Conservation (phyloP, 2,113 vertebrate genomes). For the Gorsachius goisagi region DNA sequence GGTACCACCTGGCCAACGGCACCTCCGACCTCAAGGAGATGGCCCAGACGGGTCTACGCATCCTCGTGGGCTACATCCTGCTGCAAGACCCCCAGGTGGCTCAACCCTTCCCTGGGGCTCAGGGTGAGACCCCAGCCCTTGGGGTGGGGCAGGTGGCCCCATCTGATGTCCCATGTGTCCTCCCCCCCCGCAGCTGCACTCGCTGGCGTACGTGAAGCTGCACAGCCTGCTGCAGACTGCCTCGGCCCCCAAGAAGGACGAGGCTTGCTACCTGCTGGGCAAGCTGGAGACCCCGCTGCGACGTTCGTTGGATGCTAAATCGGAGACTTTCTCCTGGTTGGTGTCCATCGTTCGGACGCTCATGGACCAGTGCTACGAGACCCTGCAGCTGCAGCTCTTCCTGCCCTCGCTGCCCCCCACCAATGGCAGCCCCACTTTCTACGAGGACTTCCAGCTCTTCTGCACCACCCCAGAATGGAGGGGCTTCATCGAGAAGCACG, state of each 20-base stretch:
- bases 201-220: constrained; percentile 90
- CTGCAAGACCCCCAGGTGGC: constrained; percentile 89
- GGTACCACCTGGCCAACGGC: constrained; percentile 82
- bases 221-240: constrained; percentile 91
- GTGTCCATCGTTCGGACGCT: constrained; percentile 89
- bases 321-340: constrained; percentile 83
- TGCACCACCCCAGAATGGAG: constrained; percentile 87
- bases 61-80: constrained; percentile 90
- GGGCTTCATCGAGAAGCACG: constrained; percentile 88
- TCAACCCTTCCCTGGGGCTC: not conserved
- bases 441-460: constrained; percentile 90
- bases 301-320: constrained; percentile 46
- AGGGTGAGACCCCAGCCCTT: too few species aligned
- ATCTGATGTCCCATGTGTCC: not conserved
- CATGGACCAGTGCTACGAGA: constrained; percentile 88
- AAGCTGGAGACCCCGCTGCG: constrained; percentile 84
- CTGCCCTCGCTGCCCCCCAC: constrained; percentile 91
- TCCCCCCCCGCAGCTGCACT: constrained; percentile 79
- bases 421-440: constrained; percentile 93
- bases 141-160: not conserved
- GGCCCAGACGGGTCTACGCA: constrained; percentile 90
- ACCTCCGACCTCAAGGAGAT: constrained; percentile 88
- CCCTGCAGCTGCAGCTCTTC: constrained; percentile 79
- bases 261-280: constrained; percentile 93
- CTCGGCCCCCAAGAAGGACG: constrained; percentile 79